These are phyloP conservation scores for Bubo blakistoni DNA, from an alignment of 2,113 vertebrate species.

Conservation along the genomic window DNA sequence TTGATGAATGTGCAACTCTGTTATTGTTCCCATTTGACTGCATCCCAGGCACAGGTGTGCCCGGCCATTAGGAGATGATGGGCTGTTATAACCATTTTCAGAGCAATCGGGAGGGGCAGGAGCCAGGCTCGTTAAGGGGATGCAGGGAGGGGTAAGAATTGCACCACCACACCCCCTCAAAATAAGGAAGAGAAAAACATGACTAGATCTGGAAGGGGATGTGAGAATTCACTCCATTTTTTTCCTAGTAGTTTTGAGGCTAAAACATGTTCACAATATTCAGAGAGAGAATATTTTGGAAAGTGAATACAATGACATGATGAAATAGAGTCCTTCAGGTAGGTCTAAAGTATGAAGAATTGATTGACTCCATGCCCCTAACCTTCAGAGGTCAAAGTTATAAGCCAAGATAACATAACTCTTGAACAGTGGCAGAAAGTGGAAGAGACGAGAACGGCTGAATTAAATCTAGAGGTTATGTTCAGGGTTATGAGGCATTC, in stretches of 20 bases:
- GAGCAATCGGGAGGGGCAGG: no score
- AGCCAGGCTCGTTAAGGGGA: no score
- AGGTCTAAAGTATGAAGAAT: constrained; percentile 16
- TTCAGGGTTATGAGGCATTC: neutral
- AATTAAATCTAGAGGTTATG: constrained; percentile 32
- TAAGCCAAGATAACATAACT: constrained; percentile 25
- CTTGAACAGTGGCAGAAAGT: neutral
- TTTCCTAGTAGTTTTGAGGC: neutral
- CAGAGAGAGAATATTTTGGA: neutral
- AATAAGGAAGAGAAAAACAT: neutral
- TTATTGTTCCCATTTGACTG: no score
- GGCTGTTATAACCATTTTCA: no score
- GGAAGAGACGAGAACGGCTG: constrained; percentile 1
- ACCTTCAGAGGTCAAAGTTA: constrained; percentile 29
- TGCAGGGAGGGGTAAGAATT: no score
- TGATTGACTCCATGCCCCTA: constrained; percentile 24
- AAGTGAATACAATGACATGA: neutral
- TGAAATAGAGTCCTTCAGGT: neutral
- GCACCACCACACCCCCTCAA: neutral
- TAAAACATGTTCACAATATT: neutral
- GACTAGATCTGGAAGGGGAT: neutral
- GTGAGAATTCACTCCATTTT: neutral
- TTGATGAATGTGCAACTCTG: no score
- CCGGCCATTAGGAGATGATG: no score
- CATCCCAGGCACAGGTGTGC: no score